phyloP scores from a whole-genome alignment of 1,140 invertebrate genomes.

The Plectrocnemia conspersa region DNA sequence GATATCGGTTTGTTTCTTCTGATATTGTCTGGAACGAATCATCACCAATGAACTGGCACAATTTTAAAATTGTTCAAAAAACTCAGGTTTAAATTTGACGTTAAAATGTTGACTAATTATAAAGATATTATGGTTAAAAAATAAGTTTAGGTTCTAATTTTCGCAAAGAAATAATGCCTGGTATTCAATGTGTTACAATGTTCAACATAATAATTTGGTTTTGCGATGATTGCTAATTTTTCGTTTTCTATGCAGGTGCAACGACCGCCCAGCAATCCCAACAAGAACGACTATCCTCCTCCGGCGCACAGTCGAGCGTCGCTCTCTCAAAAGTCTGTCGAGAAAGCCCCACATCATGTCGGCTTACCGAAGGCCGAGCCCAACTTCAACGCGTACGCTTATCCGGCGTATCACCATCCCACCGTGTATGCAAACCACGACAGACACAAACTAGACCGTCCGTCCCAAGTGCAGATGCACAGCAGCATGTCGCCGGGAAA shows the following conservation, averaged over 20 bases:
- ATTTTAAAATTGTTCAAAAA: too few relatives aligned
- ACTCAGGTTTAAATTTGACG: too few relatives aligned
- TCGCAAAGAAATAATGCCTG: too few relatives aligned
- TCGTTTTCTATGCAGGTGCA: slow-evolving; percentile 34
- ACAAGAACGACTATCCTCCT: slow-evolving; percentile 56
- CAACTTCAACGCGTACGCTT: slow-evolving; percentile 67
- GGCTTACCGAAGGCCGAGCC: slow-evolving; percentile 67
- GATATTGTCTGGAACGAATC: too few relatives aligned
- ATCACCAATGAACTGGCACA: too few relatives aligned
- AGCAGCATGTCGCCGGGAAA: slow-evolving; percentile 40
- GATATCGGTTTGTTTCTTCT: too few relatives aligned
- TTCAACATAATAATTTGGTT: not conserved
- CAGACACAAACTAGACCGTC: slow-evolving; percentile 31
- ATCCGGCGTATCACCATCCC: slow-evolving; percentile 58
- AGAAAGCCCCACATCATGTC: slow-evolving; percentile 54
- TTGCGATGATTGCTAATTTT: slow-evolving; percentile 5
- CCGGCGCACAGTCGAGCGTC: slow-evolving; percentile 54
- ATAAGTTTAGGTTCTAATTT: too few relatives aligned
- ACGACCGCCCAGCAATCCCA: slow-evolving; percentile 49
- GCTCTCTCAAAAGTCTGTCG: slow-evolving; percentile 45
- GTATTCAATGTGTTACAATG: too few relatives aligned
- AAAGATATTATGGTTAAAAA: too few relatives aligned
- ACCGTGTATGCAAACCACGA: slow-evolving; percentile 22
- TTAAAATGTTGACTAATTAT: too few relatives aligned
- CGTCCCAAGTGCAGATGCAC: slow-evolving; percentile 39